Evolutionary conservation across 2,888 invertebrate species (phyloP).

Genomic region (Standfussiana lucernea): DNA sequence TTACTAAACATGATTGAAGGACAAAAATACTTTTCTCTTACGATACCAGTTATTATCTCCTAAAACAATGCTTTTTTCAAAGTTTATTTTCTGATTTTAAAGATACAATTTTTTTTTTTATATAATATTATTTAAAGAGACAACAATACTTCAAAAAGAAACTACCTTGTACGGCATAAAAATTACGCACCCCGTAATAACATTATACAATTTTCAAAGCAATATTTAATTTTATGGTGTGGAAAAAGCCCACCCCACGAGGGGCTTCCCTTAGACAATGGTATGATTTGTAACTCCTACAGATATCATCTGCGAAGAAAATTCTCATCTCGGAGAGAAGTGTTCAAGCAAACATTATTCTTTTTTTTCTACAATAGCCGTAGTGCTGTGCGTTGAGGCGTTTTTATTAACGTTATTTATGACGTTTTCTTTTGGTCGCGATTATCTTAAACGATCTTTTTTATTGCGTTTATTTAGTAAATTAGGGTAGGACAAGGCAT

Average conservation of each 20-base stretch:
- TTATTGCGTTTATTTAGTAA: slow-evolving; percentile 68
- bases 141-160: slow-evolving; percentile 27
- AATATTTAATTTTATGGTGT: slow-evolving; percentile 88
- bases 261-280: slow-evolving; percentile 80
- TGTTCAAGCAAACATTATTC: slow-evolving; percentile 73
- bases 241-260: slow-evolving; percentile 80
- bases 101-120: neutral
- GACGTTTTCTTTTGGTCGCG: slow-evolving; percentile 59
- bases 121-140: neutral
- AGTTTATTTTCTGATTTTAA: neutral
- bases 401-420: slow-evolving; percentile 80
- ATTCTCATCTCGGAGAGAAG: slow-evolving; percentile 71
- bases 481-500: slow-evolving; percentile 54
- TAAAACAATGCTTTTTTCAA: neutral
- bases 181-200: slow-evolving; percentile 74
- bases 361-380: slow-evolving; percentile 68
- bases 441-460: slow-evolving; percentile 69
- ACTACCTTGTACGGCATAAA: slow-evolving; percentile 41
- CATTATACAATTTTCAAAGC: slow-evolving; percentile 78
- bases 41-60: neutral
- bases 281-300: slow-evolving; percentile 84
- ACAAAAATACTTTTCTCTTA: neutral
- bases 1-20: neutral
- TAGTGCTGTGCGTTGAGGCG: slow-evolving; percentile 62
- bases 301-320: slow-evolving; percentile 78